Percentiles rank a stretch among this genome's conserved stretches.
Conservation (phyloP, 2,113 vertebrate species). For the Indicator indicator region DNA sequence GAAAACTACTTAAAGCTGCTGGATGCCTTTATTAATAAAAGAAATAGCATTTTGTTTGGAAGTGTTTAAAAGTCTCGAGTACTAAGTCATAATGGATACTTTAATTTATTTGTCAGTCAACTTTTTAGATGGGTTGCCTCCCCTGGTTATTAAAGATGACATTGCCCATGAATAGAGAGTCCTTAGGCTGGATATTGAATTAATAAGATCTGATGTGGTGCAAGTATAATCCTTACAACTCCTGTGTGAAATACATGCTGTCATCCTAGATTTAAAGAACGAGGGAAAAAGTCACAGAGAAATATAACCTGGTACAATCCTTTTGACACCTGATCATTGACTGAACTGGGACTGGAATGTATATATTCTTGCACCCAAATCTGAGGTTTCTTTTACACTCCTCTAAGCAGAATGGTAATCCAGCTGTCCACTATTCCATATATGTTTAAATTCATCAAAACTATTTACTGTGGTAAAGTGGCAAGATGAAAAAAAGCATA, state of each 20-base stretch:
- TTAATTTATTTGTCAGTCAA: neutral
- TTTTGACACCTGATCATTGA: neutral
- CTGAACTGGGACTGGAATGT: neutral
- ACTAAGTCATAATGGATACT: neutral
- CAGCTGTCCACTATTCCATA: neutral
- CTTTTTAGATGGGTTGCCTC: neutral
- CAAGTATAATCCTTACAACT: neutral
- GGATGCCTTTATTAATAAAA: neutral
- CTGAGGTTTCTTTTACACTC: neutral
- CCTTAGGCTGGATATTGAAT: neutral
- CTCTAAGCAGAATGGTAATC: neutral
- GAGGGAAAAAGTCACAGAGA: neutral
- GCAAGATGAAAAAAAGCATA: too few relatives aligned
- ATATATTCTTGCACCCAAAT: neutral
- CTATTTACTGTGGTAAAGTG: neutral
- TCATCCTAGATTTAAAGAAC: neutral
- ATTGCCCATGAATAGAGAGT: neutral
- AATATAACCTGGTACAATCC: neutral
- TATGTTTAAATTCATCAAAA: neutral
- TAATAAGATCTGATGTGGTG: neutral
- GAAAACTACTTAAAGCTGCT: neutral
- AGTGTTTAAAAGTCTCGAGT: neutral
- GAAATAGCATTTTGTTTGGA: neutral
- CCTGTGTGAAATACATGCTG: neutral
- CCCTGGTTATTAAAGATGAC: neutral